Conservation (phyloP, 2,888 invertebrate species). For the Chironomus riparius region DNA sequence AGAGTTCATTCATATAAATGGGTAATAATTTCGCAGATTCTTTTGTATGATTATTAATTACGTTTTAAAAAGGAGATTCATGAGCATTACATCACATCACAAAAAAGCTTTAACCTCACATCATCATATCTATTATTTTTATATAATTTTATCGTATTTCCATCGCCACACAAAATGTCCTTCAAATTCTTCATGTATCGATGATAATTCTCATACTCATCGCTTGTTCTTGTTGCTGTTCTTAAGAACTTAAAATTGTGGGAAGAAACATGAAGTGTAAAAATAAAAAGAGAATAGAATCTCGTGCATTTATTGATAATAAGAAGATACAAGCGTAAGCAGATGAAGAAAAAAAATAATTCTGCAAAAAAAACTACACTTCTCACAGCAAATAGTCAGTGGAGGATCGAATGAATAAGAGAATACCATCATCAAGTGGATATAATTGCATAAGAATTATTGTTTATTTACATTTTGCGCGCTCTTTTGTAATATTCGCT, state of each 20-base stretch:
- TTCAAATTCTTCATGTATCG: background rate
- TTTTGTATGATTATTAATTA: background rate
- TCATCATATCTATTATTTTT: no score
- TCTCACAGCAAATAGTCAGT: background rate
- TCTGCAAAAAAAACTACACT: background rate
- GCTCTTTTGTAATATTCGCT: background rate
- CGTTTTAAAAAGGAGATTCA: background rate
- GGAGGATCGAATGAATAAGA: background rate
- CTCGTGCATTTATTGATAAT: background rate
- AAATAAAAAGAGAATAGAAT: background rate
- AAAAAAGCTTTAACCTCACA: background rate
- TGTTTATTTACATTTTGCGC: constrained; percentile 5
- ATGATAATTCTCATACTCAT: background rate
- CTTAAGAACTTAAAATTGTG: background rate
- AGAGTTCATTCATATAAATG: background rate
- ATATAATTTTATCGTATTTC: background rate
- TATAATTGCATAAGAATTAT: constrained; percentile 9
- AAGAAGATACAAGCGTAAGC: background rate
- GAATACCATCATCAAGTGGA: background rate
- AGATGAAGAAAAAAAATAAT: background rate
- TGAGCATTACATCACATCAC: background rate
- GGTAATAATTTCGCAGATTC: no score
- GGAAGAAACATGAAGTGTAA: background rate
- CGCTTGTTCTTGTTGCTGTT: background rate
- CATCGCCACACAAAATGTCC: background rate